Conservation (phyloP, 92 coral and sea anemone species). For the Zoanthus sansibaricus region DNA sequence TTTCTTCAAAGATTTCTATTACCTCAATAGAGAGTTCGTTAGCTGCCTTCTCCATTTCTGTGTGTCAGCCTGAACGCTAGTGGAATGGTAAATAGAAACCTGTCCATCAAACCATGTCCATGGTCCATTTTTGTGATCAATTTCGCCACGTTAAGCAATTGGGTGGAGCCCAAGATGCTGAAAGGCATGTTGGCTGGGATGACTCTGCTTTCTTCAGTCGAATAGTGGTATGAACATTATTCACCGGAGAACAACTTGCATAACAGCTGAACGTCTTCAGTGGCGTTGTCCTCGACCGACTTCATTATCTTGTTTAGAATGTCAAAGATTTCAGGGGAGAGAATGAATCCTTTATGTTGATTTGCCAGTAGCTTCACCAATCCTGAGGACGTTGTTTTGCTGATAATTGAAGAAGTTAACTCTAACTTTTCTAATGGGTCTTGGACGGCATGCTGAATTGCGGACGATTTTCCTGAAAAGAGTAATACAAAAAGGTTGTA, state of each 20-base stretch:
- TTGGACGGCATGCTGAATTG: slow-evolving; percentile 46
- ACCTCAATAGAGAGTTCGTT: slow-evolving; percentile 26
- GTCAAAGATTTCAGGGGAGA: too few species aligned
- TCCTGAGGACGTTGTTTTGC: too few species aligned
- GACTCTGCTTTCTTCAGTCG: slow-evolving; percentile 54
- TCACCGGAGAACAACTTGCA: too few species aligned
- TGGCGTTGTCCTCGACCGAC: too few species aligned
- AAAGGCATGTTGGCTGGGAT: slow-evolving; percentile 51
- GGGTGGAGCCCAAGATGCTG: slow-evolving; percentile 64
- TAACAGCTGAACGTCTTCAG: too few species aligned
- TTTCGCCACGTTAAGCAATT: slow-evolving; percentile 56
- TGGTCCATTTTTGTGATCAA: slow-evolving; percentile 42
- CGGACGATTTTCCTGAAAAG: slow-evolving; percentile 39
- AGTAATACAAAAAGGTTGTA: too few species aligned
- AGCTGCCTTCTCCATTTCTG: too few species aligned
- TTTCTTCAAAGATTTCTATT: slow-evolving; percentile 26
- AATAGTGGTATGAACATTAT: slow-evolving; percentile 2
- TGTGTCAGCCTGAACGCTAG: too few species aligned
- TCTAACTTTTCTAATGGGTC: slow-evolving; percentile 38
- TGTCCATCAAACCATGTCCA: slow-evolving; percentile 31
- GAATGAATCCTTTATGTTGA: too few species aligned
- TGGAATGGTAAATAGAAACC: slow-evolving; percentile 47
- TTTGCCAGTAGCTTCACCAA: too few species aligned
- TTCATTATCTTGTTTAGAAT: too few species aligned
- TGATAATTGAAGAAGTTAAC: background rate